Conservation (phyloP, 53 echinoderm and acorn worm species). For the Hippasteria phrygiana region DNA sequence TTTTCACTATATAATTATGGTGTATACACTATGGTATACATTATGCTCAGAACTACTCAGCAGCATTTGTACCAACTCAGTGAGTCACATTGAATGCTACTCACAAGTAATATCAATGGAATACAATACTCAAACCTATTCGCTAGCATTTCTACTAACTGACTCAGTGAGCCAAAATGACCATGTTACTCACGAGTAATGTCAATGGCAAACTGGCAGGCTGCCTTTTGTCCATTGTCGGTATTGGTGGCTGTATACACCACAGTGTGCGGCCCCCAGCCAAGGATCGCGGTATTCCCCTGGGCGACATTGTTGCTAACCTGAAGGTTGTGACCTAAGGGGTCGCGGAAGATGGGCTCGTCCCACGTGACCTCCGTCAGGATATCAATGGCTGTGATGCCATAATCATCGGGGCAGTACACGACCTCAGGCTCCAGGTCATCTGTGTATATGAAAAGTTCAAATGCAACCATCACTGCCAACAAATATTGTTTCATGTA, state of each 20-base stretch:
- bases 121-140: background rate
- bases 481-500: too few species aligned
- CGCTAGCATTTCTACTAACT: background rate
- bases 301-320: conserved; percentile 68
- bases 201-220: conserved; percentile 64
- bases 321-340: conserved; percentile 66
- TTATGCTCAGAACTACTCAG: background rate
- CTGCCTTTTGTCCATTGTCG: conserved; percentile 61
- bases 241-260: conserved; percentile 70
- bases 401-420: conserved; percentile 66
- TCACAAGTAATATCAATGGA: too few species aligned
- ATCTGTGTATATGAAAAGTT: conserved; percentile 54
- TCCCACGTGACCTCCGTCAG: conserved; percentile 71
- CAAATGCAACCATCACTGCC: too few species aligned
- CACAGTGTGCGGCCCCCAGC: conserved; percentile 52
- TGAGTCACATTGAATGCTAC: background rate
- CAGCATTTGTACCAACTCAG: background rate
- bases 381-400: conserved; percentile 21
- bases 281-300: conserved; percentile 42
- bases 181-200: conserved; percentile 62
- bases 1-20: too few species aligned
- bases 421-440: conserved; percentile 58
- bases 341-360: conserved; percentile 74
- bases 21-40: too few species aligned
- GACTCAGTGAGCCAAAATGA: background rate